Evolutionary conservation across 2,113 vertebrate genomes (phyloP).

Genomic region (Bos javanicus): DNA sequence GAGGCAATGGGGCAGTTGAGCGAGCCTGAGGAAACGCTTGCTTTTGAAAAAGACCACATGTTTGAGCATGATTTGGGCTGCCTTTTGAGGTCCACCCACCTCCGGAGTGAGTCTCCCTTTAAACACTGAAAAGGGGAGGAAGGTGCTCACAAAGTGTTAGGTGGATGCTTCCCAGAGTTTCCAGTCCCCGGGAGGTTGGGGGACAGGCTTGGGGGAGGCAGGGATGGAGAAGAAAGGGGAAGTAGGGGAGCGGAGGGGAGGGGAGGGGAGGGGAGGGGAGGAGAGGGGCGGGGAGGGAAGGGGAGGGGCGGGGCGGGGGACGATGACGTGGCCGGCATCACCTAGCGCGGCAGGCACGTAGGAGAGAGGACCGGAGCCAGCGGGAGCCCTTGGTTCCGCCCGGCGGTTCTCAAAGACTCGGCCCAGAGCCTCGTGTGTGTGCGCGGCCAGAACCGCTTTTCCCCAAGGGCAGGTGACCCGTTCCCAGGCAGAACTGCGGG

Average conservation of each 20-base stretch:
- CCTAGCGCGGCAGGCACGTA: fast-evolving
- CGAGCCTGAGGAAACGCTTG: not conserved
- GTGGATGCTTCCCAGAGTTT: not conserved
- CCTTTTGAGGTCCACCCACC: not conserved
- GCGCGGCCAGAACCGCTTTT: fast-evolving
- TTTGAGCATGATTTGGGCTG: not conserved
- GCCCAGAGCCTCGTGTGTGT: not conserved
- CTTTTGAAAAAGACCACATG: not conserved
- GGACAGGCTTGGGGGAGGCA: fast-evolving
- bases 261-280: fast-evolving
- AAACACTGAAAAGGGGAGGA: not conserved
- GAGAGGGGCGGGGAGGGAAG: fast-evolving
- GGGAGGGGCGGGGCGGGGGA: fast-evolving
- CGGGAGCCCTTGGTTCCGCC: not conserved
- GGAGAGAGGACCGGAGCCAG: not conserved
- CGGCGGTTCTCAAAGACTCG: not conserved
- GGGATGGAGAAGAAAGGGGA: not conserved
- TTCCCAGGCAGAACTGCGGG: not conserved
- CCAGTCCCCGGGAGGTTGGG: not conserved
- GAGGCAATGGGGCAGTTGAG: fast-evolving
- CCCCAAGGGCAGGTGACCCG: not conserved
- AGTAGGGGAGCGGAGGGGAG: fast-evolving
- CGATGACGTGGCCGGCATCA: fast-evolving
- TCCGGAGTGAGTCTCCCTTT: not conserved
- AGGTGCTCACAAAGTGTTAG: not conserved